Conservation (phyloP, 2,113 vertebrate species). For the Capreolus pygargus region DNA sequence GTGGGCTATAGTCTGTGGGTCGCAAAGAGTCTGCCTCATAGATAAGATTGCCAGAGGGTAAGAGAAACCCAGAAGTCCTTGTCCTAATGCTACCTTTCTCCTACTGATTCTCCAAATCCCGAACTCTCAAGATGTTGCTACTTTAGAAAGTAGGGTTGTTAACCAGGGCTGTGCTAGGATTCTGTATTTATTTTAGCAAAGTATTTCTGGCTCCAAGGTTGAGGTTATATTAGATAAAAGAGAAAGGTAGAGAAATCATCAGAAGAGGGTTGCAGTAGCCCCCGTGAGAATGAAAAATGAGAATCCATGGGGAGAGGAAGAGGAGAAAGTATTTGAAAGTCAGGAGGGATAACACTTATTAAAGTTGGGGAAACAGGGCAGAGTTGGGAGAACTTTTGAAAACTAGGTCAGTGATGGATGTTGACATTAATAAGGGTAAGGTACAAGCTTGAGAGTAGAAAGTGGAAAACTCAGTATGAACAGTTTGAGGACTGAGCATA, state of each 20-base stretch:
- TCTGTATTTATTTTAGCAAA: background rate
- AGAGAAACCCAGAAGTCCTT: background rate
- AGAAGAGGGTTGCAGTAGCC: background rate
- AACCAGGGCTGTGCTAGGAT: background rate
- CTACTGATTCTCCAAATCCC: background rate
- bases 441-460: background rate
- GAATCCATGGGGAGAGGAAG: accelerated
- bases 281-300: background rate
- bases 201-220: background rate
- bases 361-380: background rate
- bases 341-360: background rate
- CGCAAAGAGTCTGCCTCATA: background rate
- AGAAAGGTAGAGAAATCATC: background rate
- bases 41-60: no score
- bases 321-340: background rate
- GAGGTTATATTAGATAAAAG: background rate
- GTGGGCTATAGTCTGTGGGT: background rate
- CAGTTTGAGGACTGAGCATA: background rate
- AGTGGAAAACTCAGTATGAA: background rate
- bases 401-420: background rate
- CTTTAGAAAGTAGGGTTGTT: background rate
- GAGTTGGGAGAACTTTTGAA: background rate
- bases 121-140: background rate
- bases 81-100: background rate
- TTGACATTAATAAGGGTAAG: background rate